Base-by-base conservation (phyloP, 2,797 vertebrate species). In the Vespertilio murinus region DNA sequence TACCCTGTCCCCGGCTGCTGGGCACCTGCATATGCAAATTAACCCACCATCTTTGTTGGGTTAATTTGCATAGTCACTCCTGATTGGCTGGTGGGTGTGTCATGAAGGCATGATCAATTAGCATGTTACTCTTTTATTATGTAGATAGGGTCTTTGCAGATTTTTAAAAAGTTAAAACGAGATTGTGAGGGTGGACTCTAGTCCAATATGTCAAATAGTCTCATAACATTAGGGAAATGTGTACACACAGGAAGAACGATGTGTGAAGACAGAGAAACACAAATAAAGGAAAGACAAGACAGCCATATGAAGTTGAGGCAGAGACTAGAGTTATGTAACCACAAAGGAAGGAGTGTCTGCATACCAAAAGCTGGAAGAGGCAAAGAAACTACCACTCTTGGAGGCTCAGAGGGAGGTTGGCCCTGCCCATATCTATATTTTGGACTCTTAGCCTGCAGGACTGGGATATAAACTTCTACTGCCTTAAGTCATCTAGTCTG, bases 241-340 rank as follows among this genome's bases (percentile, higher is more conserved):
- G 2, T 13, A 69, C 22, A 59, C 0, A 2, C 10, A 45, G 20
- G 38, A 8, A 65, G n/a, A 85, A 25, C 0, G 1, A 6, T 8
- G 12, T 4, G 9, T 33, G 25, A 77, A 84, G 10, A 52, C 28
- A 54, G 22, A 42, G 11, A 61, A 8, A 40, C 10, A 38, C 18
- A 45, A 1, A 30, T 25, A 14, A 30, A n/a, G 61, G 14, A n/a
- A 64, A 64, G 61, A 64, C 0, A 7, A 64, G 14, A 14, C 61
- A 64, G 61, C 61, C 14, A 3, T 64, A 17, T n/a, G 30, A 64
- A 17, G 1, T 2, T 8, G 10, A 49, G 3, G 11, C 14, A 54
- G 35, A 54, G 38, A 7, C 1, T 25, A n/a, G 1, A 28, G 6
- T 4, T 5, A 13, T 0, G 3, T 0, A 33, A 0, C 42, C 16